These are phyloP conservation scores for Synergus itoensis DNA, from an alignment of 2,888 invertebrate species.

Conservation along the genomic window DNA sequence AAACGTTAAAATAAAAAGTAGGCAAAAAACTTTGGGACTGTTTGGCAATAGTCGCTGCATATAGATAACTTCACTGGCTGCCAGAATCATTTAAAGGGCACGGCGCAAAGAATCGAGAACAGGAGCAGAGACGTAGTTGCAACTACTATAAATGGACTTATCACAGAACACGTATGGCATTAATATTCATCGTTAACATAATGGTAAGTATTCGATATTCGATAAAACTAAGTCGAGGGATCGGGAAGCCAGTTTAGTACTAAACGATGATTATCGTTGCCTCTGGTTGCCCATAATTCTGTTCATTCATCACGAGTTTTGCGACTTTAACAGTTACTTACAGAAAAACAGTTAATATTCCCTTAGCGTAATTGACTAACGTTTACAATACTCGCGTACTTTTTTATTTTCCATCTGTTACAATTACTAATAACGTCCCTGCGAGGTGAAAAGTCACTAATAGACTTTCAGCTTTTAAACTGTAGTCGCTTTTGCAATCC, in stretches of 20 bases:
- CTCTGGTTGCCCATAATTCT: conserved; percentile 76
- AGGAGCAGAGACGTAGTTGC: conserved; percentile 73
- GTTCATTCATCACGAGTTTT: conserved; percentile 52
- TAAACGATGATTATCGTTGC: conserved; percentile 72
- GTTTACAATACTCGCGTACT: conserved; percentile 70
- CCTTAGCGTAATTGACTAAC: conserved; percentile 75
- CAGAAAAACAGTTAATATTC: conserved; percentile 72
- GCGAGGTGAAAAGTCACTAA: not conserved
- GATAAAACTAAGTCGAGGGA: conserved; percentile 76
- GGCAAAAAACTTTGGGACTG: conserved; percentile 47
- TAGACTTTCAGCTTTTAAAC: conserved; percentile 39
- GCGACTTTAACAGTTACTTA: conserved; percentile 68
- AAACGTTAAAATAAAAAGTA: conserved; percentile 62
- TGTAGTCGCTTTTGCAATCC: conserved; percentile 2
- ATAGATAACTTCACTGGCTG: conserved; percentile 72
- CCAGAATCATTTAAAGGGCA: conserved; percentile 65
- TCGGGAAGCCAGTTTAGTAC: conserved; percentile 77
- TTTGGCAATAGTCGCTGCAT: conserved; percentile 57
- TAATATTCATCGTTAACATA: conserved; percentile 76
- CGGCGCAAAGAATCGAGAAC: conserved; percentile 61
- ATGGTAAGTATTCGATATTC: conserved; percentile 72
- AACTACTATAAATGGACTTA: conserved; percentile 78
- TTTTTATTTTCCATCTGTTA: conserved; percentile 50
- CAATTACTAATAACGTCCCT: conserved; percentile 49
- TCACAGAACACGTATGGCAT: conserved; percentile 79